Base-by-base conservation (phyloP, 2,888 invertebrate genomes). In the Drosophila austrosaltans region DNA sequence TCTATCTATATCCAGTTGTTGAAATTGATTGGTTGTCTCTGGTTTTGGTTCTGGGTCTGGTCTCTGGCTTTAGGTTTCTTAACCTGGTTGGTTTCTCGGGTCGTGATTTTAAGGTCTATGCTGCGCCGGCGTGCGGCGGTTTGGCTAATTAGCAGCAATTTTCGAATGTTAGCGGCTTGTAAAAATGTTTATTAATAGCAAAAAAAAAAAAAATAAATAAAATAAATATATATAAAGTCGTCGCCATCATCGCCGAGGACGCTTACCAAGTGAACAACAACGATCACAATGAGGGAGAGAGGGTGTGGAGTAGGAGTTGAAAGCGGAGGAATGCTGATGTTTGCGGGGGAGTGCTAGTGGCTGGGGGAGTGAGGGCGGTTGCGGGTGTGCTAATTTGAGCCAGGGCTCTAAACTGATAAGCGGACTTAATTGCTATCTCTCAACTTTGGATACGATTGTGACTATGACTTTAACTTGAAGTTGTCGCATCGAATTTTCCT, bases 161-260 rank as follows among this genome's bases (percentile, higher is more conserved):
- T 85, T 76, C 76, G 83, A 83, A 54, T 81, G 82, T 85, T 85
- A 85, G 89, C 89, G 84, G 85, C 89, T 85, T 89, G 85, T 85
- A 85, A 85, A 85, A 81, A 76, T 72, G 81, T 89, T 79, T 84
- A 89, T 79, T 81, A 78, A 76, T 77, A 63, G 44, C 66, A 54
- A 69, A 61, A 36, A 36, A 36, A 36, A 36, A 36, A 8, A 32
- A 32, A n/a, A n/a, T n/a, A n/a, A n/a, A 32, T 32, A 32, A 36
- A 1, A 36, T 8, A 36, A 2, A 5, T 30, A 6, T 36, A 10
- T 8, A 36, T 36, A 36, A 36, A 71, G 56, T 66, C 63, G 69
- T 62, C 78, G 63, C 39, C 66, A 76, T 66, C 69, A 64, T 68
- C 72, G 59, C 32, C 77, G 86, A 82, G 81, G 82, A 82, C 80